A percentile compares a stretch with the other conserved stretches of the same genome.
Conservation (phyloP, 2,113 vertebrate species). For the Psettodes erumei region DNA sequence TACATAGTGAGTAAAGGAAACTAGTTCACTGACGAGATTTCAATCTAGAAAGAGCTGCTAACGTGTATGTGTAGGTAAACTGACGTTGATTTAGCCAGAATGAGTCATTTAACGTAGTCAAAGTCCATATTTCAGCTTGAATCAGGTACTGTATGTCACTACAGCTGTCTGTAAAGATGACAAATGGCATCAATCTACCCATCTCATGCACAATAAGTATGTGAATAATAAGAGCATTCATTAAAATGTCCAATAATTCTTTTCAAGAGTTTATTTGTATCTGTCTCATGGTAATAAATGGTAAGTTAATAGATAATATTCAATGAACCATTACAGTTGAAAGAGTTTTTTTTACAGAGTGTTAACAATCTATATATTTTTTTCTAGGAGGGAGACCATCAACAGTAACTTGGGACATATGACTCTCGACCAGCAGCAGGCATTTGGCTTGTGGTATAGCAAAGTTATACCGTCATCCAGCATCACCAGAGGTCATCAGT, state of each 20-base stretch:
- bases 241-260: background rate
- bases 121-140: too few relatives aligned
- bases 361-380: background rate
- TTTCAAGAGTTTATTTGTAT: background rate
- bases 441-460: slow-evolving; percentile 83
- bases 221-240: background rate
- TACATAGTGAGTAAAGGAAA: slow-evolving; percentile 51
- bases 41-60: slow-evolving; percentile 1
- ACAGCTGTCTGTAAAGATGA: background rate
- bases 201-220: background rate
- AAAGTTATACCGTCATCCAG: slow-evolving; percentile 50
- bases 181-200: background rate
- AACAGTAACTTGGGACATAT: slow-evolving; percentile 72
- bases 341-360: too few relatives aligned
- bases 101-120: background rate
- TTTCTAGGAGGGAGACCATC: slow-evolving; percentile 72
- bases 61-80: slow-evolving; percentile 8
- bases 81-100: slow-evolving; percentile 7
- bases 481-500: slow-evolving; percentile 65
- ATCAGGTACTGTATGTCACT: background rate
- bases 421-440: slow-evolving; percentile 73
- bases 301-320: too few relatives aligned
- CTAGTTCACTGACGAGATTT: slow-evolving; percentile 46
- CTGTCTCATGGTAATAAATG: background rate
- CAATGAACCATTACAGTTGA: too few relatives aligned